These are phyloP conservation scores for Steinernema feltiae DNA, from an alignment of 1,140 invertebrate genomes.

Conservation along the genomic window DNA sequence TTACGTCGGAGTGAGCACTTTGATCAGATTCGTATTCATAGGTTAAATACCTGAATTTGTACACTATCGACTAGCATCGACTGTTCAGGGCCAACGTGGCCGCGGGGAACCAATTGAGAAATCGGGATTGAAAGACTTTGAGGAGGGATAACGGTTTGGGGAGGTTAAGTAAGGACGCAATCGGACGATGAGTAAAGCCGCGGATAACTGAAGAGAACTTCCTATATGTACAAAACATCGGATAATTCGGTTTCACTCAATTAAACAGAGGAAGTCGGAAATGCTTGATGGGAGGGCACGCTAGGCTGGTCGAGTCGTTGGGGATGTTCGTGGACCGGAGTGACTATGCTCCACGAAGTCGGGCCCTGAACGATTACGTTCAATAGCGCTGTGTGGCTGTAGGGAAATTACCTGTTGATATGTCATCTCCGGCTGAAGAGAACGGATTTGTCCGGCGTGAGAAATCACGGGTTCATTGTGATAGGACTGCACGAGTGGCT, in stretches of 20 bases:
- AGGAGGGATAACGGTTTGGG: neutral
- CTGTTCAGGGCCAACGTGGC: neutral
- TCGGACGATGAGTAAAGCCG: neutral
- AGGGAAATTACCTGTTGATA: neutral
- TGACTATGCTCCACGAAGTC: neutral
- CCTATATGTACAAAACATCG: conserved; percentile 1
- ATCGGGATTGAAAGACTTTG: neutral
- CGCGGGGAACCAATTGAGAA: neutral
- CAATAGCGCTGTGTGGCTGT: too few relatives aligned
- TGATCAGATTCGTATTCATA: neutral
- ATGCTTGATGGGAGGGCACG: neutral
- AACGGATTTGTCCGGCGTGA: neutral
- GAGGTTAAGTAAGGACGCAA: neutral
- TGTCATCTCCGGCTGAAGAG: neutral
- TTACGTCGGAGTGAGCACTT: neutral
- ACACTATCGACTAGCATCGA: neutral
- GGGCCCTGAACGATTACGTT: neutral
- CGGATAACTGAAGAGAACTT: neutral
- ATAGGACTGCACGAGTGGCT: neutral
- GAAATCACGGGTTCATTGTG: neutral
- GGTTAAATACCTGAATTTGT: neutral
- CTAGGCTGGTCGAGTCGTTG: neutral
- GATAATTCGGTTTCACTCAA: neutral
- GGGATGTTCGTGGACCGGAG: neutral
- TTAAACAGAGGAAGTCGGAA: neutral